Conservation (phyloP, 2,113 vertebrate species). For the Hydrochoerus hydrochaeris region DNA sequence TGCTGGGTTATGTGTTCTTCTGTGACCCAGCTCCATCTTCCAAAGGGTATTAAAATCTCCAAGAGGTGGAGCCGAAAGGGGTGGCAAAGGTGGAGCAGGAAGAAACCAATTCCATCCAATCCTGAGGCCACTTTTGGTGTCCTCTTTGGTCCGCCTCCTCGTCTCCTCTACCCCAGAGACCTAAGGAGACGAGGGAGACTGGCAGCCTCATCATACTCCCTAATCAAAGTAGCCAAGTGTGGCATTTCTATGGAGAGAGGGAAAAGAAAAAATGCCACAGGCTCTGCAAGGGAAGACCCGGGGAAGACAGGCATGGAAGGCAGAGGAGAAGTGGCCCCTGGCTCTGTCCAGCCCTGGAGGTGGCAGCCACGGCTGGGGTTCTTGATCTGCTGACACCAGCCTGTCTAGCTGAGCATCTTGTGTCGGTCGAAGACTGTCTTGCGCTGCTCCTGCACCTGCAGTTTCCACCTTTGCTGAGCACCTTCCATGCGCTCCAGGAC, state of each 20-base stretch:
- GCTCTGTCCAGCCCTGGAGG: background rate
- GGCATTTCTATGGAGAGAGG: background rate
- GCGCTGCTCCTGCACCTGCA: conserved; percentile 97
- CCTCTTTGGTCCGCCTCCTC: background rate
- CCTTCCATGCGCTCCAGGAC: conserved; percentile 96
- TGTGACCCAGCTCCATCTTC: background rate
- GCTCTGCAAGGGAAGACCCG: background rate
- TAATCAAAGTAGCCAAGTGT: background rate
- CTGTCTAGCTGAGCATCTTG: conserved; percentile 95
- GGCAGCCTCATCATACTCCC: background rate
- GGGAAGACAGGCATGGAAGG: rapidly evolving
- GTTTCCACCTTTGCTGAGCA: conserved; percentile 97
- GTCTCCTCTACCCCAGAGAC: background rate
- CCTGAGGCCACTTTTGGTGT: background rate
- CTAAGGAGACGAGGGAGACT: background rate
- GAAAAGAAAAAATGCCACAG: background rate
- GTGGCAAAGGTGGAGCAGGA: background rate
- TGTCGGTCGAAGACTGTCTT: conserved; percentile 97
- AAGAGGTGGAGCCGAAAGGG: background rate
- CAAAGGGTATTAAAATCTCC: background rate
- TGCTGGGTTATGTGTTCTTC: background rate
- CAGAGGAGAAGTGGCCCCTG: rapidly evolving
- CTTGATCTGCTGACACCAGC: rapidly evolving
- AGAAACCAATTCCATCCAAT: background rate
- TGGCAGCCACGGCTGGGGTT: background rate